phyloP scores from a whole-genome alignment of 2,113 vertebrate genomes.

The Piprites chloris region DNA sequence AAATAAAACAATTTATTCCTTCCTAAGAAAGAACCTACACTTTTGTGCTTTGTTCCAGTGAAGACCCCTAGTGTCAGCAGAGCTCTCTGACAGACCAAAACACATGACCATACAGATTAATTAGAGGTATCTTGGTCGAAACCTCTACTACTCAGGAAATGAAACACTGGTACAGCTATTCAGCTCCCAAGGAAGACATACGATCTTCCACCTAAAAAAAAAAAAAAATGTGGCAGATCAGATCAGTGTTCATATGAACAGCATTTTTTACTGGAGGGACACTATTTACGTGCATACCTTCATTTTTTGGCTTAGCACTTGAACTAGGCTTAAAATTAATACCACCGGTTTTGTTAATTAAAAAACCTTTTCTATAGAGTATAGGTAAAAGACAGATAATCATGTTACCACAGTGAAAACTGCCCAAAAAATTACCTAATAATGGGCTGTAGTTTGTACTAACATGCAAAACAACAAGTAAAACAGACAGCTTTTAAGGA shows the following conservation, averaged over 20 bases:
- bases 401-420: neutral
- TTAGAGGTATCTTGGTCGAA: neutral
- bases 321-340: neutral
- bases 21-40: neutral
- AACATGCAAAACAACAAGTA: neutral
- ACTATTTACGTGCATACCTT: neutral
- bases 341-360: neutral
- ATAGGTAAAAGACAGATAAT: neutral
- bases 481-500: neutral
- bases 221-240: neutral
- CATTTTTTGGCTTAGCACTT: neutral
- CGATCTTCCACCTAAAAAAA: neutral
- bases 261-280: neutral
- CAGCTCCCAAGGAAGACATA: neutral
- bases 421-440: neutral
- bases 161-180: neutral
- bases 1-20: neutral
- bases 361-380: neutral
- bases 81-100: neutral
- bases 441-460: neutral
- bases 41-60: neutral
- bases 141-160: neutral
- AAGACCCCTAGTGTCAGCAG: neutral
- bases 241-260: neutral
- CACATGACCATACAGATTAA: accelerated